Conservation (phyloP, 1,140 invertebrate species). For the Anastatus disparis region DNA sequence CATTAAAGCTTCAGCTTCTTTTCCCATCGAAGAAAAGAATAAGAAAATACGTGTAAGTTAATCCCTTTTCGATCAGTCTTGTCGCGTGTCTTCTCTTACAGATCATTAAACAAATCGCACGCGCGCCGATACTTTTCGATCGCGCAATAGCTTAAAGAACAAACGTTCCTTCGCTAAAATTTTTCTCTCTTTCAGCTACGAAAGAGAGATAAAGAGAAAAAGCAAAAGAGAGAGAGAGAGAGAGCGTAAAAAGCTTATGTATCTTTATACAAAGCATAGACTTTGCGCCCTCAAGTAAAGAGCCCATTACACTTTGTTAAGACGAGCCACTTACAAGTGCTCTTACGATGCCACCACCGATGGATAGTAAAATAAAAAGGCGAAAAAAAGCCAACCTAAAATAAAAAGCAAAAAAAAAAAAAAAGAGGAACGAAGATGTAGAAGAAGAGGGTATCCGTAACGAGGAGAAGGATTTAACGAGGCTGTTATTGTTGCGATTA, state of each 20-base stretch:
- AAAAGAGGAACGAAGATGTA: conserved; percentile 29
- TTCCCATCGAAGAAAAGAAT: conserved; percentile 23
- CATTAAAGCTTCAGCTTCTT: background rate
- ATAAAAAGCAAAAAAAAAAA: too few relatives aligned
- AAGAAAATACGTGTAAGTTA: conserved; percentile 8
- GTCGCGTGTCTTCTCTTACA: background rate
- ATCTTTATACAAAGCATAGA: too few relatives aligned
- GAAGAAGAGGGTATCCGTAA: conserved; percentile 45
- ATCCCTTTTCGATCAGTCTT: conserved; percentile 24
- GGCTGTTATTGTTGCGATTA: conserved; percentile 59
- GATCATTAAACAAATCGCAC: conserved; percentile 46
- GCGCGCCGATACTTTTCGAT: too few relatives aligned
- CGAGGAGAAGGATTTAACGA: conserved; percentile 56
- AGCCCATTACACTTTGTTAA: conserved; percentile 51
- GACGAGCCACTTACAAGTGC: conserved; percentile 47
- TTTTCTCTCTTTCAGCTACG: too few relatives aligned
- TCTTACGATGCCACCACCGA: too few relatives aligned
- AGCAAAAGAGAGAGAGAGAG: too few relatives aligned
- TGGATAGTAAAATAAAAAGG: too few relatives aligned
- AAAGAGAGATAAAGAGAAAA: too few relatives aligned
- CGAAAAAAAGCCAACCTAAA: too few relatives aligned
- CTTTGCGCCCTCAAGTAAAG: too few relatives aligned
- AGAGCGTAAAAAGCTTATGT: too few relatives aligned
- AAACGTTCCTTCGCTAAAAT: background rate
- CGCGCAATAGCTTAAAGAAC: conserved; percentile 40